Conservation (phyloP, 92 coral and sea anemone species). For the Zoanthus sociatus region DNA sequence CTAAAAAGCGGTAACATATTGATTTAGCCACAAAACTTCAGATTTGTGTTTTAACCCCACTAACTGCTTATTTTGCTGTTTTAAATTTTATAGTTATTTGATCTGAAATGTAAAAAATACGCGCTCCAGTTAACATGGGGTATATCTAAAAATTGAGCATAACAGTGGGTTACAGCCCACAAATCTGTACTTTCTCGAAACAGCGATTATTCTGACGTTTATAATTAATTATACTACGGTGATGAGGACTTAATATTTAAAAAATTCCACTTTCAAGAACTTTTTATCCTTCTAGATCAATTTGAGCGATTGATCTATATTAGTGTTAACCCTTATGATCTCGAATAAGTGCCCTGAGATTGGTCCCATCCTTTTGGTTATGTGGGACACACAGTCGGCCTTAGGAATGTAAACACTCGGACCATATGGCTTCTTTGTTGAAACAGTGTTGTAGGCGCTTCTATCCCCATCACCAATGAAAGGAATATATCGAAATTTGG, state of each 20-base stretch:
- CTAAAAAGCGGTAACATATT: too few species aligned
- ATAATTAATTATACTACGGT: background rate
- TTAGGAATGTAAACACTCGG: constrained; percentile 44
- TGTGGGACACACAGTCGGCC: constrained; percentile 46
- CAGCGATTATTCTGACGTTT: background rate
- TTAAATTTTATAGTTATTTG: background rate
- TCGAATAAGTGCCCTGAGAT: constrained; percentile 40
- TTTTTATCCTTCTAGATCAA: background rate
- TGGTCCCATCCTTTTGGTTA: constrained; percentile 47
- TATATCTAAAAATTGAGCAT: background rate
- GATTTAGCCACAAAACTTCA: too few species aligned
- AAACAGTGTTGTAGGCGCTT: constrained; percentile 29
- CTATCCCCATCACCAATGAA: background rate
- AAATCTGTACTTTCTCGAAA: background rate
- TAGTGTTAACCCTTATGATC: constrained; percentile 31
- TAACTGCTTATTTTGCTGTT: too few species aligned
- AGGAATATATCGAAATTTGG: constrained; percentile 3
- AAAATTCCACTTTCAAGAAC: background rate
- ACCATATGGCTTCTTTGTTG: constrained; percentile 5
- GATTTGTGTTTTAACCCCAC: too few species aligned
- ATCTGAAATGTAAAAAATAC: background rate
- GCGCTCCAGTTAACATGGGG: background rate
- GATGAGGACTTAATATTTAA: background rate
- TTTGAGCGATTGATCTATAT: background rate
- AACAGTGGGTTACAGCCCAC: background rate